These are phyloP conservation scores for Engystomops pustulosus DNA, from an alignment of 2,113 vertebrate genomes.

Conservation along the genomic window DNA sequence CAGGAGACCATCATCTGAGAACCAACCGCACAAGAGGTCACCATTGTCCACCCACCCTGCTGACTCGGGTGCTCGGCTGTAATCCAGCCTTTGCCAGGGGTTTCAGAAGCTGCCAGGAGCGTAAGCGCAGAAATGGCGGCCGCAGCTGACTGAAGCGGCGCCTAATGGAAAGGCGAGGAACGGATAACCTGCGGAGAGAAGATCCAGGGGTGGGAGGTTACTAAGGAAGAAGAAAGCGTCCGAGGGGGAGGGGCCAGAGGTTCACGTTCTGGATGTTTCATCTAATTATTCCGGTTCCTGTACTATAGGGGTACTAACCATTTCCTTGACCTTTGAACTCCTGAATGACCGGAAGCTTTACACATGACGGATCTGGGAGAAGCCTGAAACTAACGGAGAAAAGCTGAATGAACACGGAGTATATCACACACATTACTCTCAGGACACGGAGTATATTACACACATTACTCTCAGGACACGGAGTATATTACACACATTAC, in stretches of 20 bases:
- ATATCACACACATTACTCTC: no score
- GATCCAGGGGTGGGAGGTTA: no score
- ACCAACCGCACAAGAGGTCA: no score
- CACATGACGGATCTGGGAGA: background rate
- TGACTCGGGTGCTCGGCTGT: slow-evolving; percentile 5
- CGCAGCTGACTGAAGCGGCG: slow-evolving; percentile 13
- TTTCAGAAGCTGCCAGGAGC: slow-evolving; percentile 34
- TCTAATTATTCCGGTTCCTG: no score
- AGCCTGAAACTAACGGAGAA: background rate
- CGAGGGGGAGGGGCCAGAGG: no score
- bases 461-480: background rate
- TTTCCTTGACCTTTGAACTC: slow-evolving; percentile 6
- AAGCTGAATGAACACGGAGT: background rate
- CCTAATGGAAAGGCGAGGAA: slow-evolving; percentile 32
- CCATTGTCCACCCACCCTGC: slow-evolving; percentile 17
- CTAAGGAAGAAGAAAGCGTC: no score
- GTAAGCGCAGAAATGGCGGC: background rate
- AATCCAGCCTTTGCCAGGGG: slow-evolving; percentile 27
- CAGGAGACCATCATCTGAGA: no score
- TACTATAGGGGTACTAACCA: slow-evolving; percentile 16
- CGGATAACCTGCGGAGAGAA: slow-evolving; percentile 16
- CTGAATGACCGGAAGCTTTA: background rate
- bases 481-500: background rate
- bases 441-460: background rate
- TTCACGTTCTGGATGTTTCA: no score